A percentile compares a stretch with the other conserved stretches of the same genome.
Conservation (phyloP, 2,888 invertebrate genomes). For the Nesidiocoris tenuis region DNA sequence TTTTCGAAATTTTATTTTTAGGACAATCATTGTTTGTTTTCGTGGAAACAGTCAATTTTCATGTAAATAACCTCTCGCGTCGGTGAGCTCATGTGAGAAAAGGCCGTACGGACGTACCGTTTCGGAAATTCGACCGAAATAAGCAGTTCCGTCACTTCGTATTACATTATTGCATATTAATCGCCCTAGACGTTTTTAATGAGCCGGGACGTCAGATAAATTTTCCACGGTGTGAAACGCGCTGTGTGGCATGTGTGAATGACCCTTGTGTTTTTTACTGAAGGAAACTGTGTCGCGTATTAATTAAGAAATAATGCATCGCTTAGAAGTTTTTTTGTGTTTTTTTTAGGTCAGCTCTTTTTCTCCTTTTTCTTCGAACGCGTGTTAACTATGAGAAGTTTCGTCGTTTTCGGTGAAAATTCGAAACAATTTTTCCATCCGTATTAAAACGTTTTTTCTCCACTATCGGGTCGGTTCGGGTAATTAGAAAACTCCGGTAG, state of each 20-base stretch:
- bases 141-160: background rate
- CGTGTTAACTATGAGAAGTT: background rate
- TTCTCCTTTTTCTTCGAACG: background rate
- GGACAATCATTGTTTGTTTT: background rate
- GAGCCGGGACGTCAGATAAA: background rate
- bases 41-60: background rate
- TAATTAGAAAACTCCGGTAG: slow-evolving; percentile 29
- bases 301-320: background rate
- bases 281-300: background rate
- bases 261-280: background rate
- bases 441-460: background rate
- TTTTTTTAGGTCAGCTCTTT: background rate
- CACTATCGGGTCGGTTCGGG: background rate
- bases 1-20: too few species aligned
- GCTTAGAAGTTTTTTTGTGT: background rate
- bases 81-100: background rate
- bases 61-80: background rate
- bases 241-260: background rate
- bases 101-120: background rate
- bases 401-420: background rate
- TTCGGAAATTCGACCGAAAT: background rate
- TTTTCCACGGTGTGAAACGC: background rate
- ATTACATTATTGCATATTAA: background rate
- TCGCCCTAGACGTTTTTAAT: background rate
- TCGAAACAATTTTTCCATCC: background rate